Conservation (phyloP, 2,113 vertebrate genomes). For the Hyperopisus bebe region DNA sequence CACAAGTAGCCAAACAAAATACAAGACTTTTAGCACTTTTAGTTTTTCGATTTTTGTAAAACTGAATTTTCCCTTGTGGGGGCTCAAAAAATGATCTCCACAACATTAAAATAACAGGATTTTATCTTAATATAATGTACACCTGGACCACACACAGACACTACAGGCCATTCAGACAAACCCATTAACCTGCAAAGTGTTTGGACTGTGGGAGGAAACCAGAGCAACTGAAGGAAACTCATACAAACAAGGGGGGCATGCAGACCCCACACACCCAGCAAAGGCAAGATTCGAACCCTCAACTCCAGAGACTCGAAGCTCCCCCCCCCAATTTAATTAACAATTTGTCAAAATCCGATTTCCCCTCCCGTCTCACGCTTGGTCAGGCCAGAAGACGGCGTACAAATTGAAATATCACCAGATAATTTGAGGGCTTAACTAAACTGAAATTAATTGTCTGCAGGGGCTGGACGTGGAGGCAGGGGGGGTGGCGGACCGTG, state of each 20-base stretch:
- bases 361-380: neutral
- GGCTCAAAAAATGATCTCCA: too few relatives aligned
- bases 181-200: neutral
- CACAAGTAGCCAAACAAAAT: too few relatives aligned
- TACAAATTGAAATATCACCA: conserved; percentile 8
- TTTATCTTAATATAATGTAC: too few relatives aligned
- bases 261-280: neutral
- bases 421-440: conserved; percentile 6
- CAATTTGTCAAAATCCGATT: conserved; percentile 10
- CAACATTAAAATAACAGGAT: too few relatives aligned
- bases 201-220: neutral
- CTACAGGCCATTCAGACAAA: neutral
- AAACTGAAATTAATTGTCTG: conserved; percentile 9
- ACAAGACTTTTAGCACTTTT: too few relatives aligned
- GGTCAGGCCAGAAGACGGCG: neutral
- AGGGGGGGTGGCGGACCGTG: neutral
- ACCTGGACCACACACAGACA: neutral
- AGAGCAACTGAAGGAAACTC: neutral
- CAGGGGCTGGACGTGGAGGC: neutral
- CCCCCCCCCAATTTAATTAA: neutral
- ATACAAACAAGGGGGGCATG: neutral
- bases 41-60: too few relatives aligned
- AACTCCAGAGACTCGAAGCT: neutral
- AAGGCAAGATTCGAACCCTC: neutral
- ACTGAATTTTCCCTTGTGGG: too few relatives aligned